phyloP scores from a whole-genome alignment of 2,113 vertebrate genomes.

The Athene cunicularia region DNA sequence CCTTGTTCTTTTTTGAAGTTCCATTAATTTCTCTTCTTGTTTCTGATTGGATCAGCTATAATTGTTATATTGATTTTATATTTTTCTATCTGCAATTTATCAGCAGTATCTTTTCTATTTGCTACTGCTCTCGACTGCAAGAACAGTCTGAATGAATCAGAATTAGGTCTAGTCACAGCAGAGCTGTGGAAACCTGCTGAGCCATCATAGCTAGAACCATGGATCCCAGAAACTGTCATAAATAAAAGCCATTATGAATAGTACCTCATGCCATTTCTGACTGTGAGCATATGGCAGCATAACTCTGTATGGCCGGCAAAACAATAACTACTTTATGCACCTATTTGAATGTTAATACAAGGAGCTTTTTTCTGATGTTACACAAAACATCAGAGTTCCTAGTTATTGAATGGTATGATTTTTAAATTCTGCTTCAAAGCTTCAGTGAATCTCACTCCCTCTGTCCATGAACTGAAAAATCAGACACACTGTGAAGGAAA shows the following conservation, averaged over 20 bases:
- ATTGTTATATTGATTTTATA: conserved; percentile 42
- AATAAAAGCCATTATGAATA: conserved; percentile 72
- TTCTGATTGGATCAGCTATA: conserved; percentile 22
- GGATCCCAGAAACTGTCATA: conserved; percentile 61
- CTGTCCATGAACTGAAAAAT: background rate
- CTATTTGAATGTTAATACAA: conserved; percentile 32
- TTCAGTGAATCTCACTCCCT: background rate
- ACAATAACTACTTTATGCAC: conserved; percentile 41
- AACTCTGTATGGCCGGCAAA: conserved; percentile 33
- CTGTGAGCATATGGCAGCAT: conserved; percentile 55
- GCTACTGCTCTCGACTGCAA: background rate
- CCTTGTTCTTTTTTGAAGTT: conserved; percentile 10
- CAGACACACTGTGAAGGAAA: background rate
- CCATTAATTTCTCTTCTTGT: conserved; percentile 5
- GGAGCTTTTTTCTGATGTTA: conserved; percentile 3
- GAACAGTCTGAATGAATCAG: conserved; percentile 40
- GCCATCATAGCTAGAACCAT: conserved; percentile 38
- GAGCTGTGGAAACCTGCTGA: conserved; percentile 50
- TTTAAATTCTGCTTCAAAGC: background rate
- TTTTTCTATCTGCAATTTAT: conserved; percentile 46
- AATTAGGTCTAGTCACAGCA: conserved; percentile 39
- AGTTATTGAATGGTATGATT: background rate
- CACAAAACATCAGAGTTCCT: background rate
- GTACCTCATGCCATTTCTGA: conserved; percentile 56
- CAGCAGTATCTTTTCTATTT: conserved; percentile 12